A percentile compares a stretch with the other conserved stretches of the same genome.
These are phyloP conservation scores for Euwallacea similis DNA, from an alignment of 1,140 invertebrate genomes.

Conservation along the genomic window DNA sequence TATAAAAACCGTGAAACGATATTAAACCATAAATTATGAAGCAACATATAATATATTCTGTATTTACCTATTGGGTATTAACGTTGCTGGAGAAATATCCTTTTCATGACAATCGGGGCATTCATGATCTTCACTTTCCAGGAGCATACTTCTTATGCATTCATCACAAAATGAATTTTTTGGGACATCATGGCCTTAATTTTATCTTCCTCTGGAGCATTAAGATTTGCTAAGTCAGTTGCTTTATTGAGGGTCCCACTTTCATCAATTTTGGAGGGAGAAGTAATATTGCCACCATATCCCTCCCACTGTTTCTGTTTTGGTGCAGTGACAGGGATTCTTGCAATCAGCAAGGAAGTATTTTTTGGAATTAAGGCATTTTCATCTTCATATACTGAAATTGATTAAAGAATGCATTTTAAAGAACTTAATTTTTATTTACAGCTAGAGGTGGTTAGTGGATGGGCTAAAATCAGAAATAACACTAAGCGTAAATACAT, in stretches of 20 bases:
- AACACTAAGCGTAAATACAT: too few species aligned
- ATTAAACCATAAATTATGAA: not conserved
- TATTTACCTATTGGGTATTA: slow-evolving; percentile 78
- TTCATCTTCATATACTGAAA: slow-evolving; percentile 89
- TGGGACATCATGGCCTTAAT: slow-evolving; percentile 96
- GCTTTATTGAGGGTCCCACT: slow-evolving; percentile 57
- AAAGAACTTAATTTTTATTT: too few species aligned
- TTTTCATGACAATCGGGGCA: slow-evolving; percentile 93
- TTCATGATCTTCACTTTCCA: slow-evolving; percentile 92
- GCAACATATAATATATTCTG: not conserved
- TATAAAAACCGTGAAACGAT: slow-evolving; percentile 38
- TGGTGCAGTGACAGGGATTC: slow-evolving; percentile 80
- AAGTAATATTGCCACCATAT: slow-evolving; percentile 52
- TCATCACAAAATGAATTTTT: slow-evolving; percentile 97
- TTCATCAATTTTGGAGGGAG: slow-evolving; percentile 59
- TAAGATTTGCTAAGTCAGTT: slow-evolving; percentile 85
- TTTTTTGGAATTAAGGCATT: slow-evolving; percentile 93
- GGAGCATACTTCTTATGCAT: slow-evolving; percentile 85
- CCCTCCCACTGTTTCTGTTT: slow-evolving; percentile 72
- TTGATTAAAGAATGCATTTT: not conserved
- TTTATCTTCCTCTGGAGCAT: slow-evolving; percentile 95
- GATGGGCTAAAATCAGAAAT: too few species aligned
- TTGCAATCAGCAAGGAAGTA: slow-evolving; percentile 91
- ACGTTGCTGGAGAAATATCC: slow-evolving; percentile 86
- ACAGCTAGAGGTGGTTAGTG: too few species aligned